Base-by-base conservation (phyloP, 2,888 invertebrate species). In the Cybosia mesomella region DNA sequence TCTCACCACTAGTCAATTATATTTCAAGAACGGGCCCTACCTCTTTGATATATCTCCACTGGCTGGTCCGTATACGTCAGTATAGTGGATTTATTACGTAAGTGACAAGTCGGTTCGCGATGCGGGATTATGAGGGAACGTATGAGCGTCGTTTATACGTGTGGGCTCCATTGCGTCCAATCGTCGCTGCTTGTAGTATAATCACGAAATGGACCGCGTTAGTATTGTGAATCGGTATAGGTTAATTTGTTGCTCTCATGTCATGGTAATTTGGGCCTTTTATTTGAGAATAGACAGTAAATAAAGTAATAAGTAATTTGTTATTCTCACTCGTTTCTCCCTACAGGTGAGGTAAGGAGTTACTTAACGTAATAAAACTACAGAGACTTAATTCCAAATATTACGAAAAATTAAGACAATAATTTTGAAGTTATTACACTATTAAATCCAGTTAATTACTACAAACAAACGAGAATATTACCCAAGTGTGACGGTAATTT, bases 81-180 rank as follows among this genome's bases (percentile, higher is more conserved):
- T 49, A 49, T 28, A 49, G 49, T 49, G 49, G 49, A 49, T 49
- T 49, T 49, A 49, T 49, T n/a, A 49, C n/a, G n/a, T 49, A 49
- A 49, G 18, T 49, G 49, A 49, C 49, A n/a, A n/a, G n/a, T n/a
- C 8, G 49, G 49, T 49, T 9, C 49, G 49, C n/a, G 49, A 49
- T 18, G 28, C 18, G 28, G 32, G 24, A 58, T 24, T 58, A 28
- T 32, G 58, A 55, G 13, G 24, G 55, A 55, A 24, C 24, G 32
- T 21, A 62, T 58, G 43, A 39, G 49, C 32, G 58, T 58, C 49
- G n/a, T 49, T 39, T 55, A 55, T 55, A 49, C 49, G 49, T n/a
- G 49, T n/a, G 49, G 7, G 18, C n/a, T n/a, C 1, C 49, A 49
- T 49, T 49, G n/a, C n/a, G 49, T 49, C 49, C 49, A 49, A 49